Evolutionary conservation across 2,113 vertebrate genomes (phyloP).

Genomic region (Nestor notabilis): DNA sequence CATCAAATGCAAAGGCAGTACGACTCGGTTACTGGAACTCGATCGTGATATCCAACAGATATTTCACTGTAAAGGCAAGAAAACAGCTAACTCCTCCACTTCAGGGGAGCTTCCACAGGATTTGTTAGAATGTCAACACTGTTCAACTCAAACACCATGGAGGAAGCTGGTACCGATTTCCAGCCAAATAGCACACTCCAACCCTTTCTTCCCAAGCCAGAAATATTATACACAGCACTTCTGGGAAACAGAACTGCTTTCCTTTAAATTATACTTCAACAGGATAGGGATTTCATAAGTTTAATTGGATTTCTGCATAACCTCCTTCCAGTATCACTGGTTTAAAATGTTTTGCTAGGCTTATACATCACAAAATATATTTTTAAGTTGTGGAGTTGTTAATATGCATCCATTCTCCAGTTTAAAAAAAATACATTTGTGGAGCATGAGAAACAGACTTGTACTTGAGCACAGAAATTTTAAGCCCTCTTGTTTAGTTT

Average conservation of each 20-base stretch:
- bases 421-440: slow-evolving; percentile 22
- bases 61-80: slow-evolving; percentile 75
- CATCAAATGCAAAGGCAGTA: slow-evolving; percentile 59
- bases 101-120: slow-evolving; percentile 77
- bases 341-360: slow-evolving; percentile 79
- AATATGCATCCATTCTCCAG: slow-evolving; percentile 59
- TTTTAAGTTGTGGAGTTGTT: slow-evolving; percentile 69
- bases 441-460: slow-evolving; percentile 53
- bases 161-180: slow-evolving; percentile 81
- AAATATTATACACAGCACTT: slow-evolving; percentile 81
- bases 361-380: slow-evolving; percentile 48
- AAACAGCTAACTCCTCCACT: slow-evolving; percentile 74
- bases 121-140: slow-evolving; percentile 85
- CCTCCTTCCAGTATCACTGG: slow-evolving; percentile 74
- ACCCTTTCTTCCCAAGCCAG: slow-evolving; percentile 81
- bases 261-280: slow-evolving; percentile 83
- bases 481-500: slow-evolving; percentile 48
- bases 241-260: slow-evolving; percentile 83
- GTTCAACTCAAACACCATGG: slow-evolving; percentile 79
- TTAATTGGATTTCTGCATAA: slow-evolving; percentile 82
- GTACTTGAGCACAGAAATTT: slow-evolving; percentile 27
- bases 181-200: slow-evolving; percentile 74
- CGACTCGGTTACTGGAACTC: slow-evolving; percentile 55
- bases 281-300: slow-evolving; percentile 76
- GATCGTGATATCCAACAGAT: slow-evolving; percentile 59